Evolutionary conservation across 2,888 invertebrate genomes (phyloP).

Genomic region (Drosophila tanythrix): DNA sequence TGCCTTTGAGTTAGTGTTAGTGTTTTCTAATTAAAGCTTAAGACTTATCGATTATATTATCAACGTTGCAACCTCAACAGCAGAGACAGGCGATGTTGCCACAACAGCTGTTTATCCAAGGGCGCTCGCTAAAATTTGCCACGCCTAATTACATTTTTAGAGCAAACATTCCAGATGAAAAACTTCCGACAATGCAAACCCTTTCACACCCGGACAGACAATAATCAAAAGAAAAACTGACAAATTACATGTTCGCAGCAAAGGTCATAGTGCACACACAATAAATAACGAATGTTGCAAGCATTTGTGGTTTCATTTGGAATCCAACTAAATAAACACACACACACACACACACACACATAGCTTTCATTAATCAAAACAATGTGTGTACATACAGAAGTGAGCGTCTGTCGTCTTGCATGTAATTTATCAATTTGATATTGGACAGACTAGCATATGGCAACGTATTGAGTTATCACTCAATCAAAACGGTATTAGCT

Average conservation of each 20-base stretch:
- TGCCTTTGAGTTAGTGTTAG: not conserved
- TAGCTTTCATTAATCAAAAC: conserved; percentile 65
- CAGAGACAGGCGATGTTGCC: not conserved
- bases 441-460: conserved; percentile 17
- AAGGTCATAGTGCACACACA: conserved; percentile 60
- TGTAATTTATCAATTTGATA: conserved; percentile 64
- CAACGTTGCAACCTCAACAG: conserved; percentile 37
- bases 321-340: conserved; percentile 3
- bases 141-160: conserved; percentile 62
- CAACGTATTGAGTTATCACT: conserved; percentile 75
- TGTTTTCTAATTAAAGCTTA: conserved; percentile 66
- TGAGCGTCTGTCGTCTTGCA: conserved; percentile 18
- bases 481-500: conserved; percentile 67
- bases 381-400: not conserved
- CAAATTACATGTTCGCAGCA: conserved; percentile 44
- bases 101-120: conserved; percentile 16
- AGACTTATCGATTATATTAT: conserved; percentile 72
- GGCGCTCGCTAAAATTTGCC: conserved; percentile 35
- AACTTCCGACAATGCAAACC: conserved; percentile 13
- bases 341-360: not conserved
- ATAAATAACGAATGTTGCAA: conserved; percentile 59
- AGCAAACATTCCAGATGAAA: conserved; percentile 4
- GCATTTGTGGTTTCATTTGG: conserved; percentile 19
- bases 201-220: conserved; percentile 8
- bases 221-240: conserved; percentile 16